Base-by-base conservation (phyloP, 2,888 invertebrate species). In the Lycophotia porphyrea region DNA sequence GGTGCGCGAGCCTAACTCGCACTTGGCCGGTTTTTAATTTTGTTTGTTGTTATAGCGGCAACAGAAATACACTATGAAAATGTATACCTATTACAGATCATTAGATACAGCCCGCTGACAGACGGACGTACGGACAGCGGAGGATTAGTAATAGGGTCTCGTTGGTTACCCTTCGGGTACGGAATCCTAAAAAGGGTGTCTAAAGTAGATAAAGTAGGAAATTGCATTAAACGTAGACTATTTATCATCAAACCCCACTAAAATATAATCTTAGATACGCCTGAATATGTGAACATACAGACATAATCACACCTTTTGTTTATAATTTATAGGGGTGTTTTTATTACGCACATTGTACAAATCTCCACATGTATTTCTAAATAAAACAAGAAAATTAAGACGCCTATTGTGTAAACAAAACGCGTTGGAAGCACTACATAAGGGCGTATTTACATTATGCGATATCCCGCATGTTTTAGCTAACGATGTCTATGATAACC, bases 401-500 rank as follows among this genome's bases (percentile, higher is more conserved):
- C 52, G 52, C 61, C 47, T 71, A 66, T 80, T 77, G 55, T 69
- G 68, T 65, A 65, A 69, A 71, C 61, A 47, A 76, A 80, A 64
- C 60, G 27, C 64, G 72, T 71, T 72, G 69, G 67, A 67, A 74
- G 60, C 75, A 60, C 69, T 63, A 58, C 36, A 78, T 78, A 81
- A 79, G 76, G 76, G 76, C 61, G 74, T 78, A 78, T 81, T 87
- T 76, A 75, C 73, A 87, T 84, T 83, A 69, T 60, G 68, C 79
- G 72, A 70, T 71, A 76, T 31, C 87, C 86, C 84, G 81, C 87
- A 84, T 86, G 65, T 76, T 69, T 74, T 71, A 79, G 61, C 47
- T 78, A 85, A 78, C 66, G 86, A 87, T 81, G 67, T 58, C 71
- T 76, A 67, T 79, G 76, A 83, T 85, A 87, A 68, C 61, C 68